Base-by-base conservation (phyloP, 1,140 invertebrate genomes). In the Temnothorax nylanderi region DNA sequence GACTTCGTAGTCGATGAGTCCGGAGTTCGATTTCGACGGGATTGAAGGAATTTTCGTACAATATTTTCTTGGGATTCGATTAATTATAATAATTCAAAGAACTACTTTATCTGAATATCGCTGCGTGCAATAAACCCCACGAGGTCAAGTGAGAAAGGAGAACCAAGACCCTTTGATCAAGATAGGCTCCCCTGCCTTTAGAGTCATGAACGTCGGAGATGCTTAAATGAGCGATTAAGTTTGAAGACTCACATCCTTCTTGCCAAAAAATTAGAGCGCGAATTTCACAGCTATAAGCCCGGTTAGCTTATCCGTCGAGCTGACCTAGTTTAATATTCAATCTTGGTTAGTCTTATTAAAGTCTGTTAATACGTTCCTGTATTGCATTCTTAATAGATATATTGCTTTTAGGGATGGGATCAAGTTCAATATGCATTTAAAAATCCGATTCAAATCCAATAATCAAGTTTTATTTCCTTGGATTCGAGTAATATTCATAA, bases 301-400 rank as follows among this genome's bases (percentile, higher is more conserved):
- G 32, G 56, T 87, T 89, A 89, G 77, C 41, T 87, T 44, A 49
- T 49, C 44, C 47, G 18, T 80, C 85, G 82, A 71, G 56, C 3
- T 78, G 89, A 88, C 76, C 76, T 71, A 77, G 49, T 90, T 87
- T 87, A 78, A 76, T 72, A 60, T 32, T 82, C 81, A 77, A 71
- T 21, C 62, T 88, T 90, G 72, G 86, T 90, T 82, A 85, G 67
- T 74, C 44, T 11, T 80, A 44, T 44, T 65, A 87, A 90, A 89
- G 3, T 65, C 44, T 60, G 51, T 84, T 89, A 89, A 89, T 64
- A 85, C 8, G 13, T 74, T 60, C 56, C 32, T 47, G 16, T 32
- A 26, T 34, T 26, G 21, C 80, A 62, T 60, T 32, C 4, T 44
- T 56, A 16, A 18, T 69, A 67, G 8, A 26, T 16, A 67, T 26